Percentiles rank a stretch among this genome's conserved stretches.
Evolutionary conservation across 2,888 invertebrate genomes (phyloP).

Genomic region (Tipula confusa): DNA sequence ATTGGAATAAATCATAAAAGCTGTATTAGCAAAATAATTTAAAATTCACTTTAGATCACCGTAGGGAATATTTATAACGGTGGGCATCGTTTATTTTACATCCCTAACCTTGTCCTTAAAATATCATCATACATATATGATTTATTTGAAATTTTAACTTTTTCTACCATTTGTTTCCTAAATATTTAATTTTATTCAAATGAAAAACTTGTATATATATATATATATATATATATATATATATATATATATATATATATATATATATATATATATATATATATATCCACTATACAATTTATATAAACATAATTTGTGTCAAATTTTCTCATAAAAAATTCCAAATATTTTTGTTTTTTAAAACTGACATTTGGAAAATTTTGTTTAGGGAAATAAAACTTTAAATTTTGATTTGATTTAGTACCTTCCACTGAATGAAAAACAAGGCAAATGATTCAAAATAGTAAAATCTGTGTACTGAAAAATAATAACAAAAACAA

Average conservation of each 20-base stretch:
- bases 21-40: background rate
- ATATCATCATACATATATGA: conserved; percentile 25
- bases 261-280: conserved; percentile 25
- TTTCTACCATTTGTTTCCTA: background rate
- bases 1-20: background rate
- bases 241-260: conserved; percentile 21
- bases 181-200: background rate
- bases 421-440: background rate
- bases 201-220: background rate
- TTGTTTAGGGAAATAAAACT: background rate
- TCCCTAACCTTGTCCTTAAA: background rate
- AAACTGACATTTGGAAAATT: background rate
- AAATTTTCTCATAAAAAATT: background rate
- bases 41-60: background rate
- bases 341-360: background rate
- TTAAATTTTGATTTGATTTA: background rate
- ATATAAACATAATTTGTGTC: background rate
- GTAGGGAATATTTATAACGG: background rate
- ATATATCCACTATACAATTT: background rate
- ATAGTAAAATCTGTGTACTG: background rate
- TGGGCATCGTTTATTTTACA: background rate
- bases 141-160: background rate
- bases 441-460: background rate
- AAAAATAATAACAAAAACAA: background rate
- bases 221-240: background rate